These are phyloP conservation scores for Girardinus metallicus DNA, from an alignment of 2,797 vertebrate genomes.

Conservation along the genomic window DNA sequence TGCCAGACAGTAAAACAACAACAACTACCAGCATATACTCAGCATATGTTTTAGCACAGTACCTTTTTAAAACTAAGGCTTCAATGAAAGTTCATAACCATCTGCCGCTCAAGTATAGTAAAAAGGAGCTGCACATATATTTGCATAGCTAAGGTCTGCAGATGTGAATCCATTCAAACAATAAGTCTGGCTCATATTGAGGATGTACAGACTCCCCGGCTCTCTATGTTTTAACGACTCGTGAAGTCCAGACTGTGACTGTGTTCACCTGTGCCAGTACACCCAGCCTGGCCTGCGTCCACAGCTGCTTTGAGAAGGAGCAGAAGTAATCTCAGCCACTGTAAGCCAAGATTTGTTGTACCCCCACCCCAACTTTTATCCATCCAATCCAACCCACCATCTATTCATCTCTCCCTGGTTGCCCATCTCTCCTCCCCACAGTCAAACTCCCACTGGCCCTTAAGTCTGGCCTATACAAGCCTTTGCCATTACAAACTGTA, in stretches of 20 bases:
- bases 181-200: slow-evolving; percentile 52
- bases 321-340: slow-evolving; percentile 52
- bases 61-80: not conserved
- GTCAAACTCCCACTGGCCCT: slow-evolving; percentile 67
- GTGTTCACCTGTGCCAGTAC: slow-evolving; percentile 72
- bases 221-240: slow-evolving; percentile 61
- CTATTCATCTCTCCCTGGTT: not conserved
- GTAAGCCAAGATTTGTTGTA: slow-evolving; percentile 43
- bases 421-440: slow-evolving; percentile 61
- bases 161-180: slow-evolving; percentile 57
- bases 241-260: slow-evolving; percentile 54
- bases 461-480: slow-evolving; percentile 43
- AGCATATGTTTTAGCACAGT: not conserved
- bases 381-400: not conserved
- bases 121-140: slow-evolving; percentile 39
- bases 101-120: slow-evolving; percentile 32
- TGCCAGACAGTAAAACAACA: not conserved
- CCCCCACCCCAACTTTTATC: slow-evolving; percentile 48
- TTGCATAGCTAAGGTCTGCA: slow-evolving; percentile 50
- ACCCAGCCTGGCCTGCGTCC: slow-evolving; percentile 54
- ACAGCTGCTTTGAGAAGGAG: slow-evolving; percentile 63
- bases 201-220: slow-evolving; percentile 49
- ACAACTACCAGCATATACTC: no score
- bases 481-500: slow-evolving; percentile 71
- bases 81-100: slow-evolving; percentile 37